Base-by-base conservation (phyloP, 2,797 vertebrate species). In the Pygocentrus nattereri region DNA sequence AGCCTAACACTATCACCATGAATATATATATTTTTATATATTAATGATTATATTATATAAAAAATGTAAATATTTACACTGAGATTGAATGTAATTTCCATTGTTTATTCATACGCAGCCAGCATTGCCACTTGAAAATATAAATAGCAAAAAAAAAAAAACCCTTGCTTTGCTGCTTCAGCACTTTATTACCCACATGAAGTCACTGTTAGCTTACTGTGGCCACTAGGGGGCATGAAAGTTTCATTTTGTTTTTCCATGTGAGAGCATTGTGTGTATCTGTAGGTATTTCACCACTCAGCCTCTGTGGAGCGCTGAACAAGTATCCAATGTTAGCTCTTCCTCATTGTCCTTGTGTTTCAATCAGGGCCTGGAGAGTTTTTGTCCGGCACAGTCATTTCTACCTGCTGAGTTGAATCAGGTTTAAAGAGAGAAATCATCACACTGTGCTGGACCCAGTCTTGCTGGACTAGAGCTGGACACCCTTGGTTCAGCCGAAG, bases 221-320 rank as follows among this genome's bases (percentile, higher is more conserved):
- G 50, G 19, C 21, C 83, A 67, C 31, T 67, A 34, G 77, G n/a
- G 69, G 77, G 71, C 1, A 72, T 44, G 44, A 65, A 75, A 31
- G 56, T 41, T 31, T 30, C 50, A 27, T 41, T 25, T 69, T 68
- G n/a, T n/a, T 54, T 16, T 12, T 52, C n/a, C 27, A 23, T 34
- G 27, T 59, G 11, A 59, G 8, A 23, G n/a, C 10, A 15, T 5
- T 12, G 15, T 18, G 31, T 2, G 7, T 19, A 6, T 65, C 62
- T 38, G 16, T 7, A 34, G 16, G 13, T 64, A n/a, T 41, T 44
- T 19, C 19, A 25, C 3, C 21, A 47, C 18, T 62, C 25, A 16
- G 19, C 34, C 2, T 38, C 64, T n/a, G 30, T 38, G 18, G n/a
- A n/a, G 11, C 21, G 44, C 6, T 23, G 44, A 47, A 21, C 41